Conservation (phyloP, 1,140 invertebrate genomes). For the Calephelis nemesis region DNA sequence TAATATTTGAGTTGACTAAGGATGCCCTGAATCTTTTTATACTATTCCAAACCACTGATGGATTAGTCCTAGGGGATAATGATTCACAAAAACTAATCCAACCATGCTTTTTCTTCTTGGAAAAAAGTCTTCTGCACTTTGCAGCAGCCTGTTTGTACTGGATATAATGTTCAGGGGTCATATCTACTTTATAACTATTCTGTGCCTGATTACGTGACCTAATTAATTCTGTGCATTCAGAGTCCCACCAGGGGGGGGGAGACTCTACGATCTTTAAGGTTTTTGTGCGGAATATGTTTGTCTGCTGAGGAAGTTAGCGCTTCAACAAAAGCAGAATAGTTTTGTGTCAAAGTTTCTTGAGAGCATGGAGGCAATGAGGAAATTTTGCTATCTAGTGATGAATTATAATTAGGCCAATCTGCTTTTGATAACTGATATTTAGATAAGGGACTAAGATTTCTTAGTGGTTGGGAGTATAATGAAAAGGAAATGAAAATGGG, state of each 20-base stretch:
- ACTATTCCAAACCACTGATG: slow-evolving; percentile 34
- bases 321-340: neutral
- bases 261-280: neutral
- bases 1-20: neutral
- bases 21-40: slow-evolving; percentile 30
- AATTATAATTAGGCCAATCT: slow-evolving; percentile 2
- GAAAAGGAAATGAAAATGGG: slow-evolving; percentile 29
- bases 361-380: neutral
- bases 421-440: slow-evolving; percentile 10
- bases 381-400: neutral
- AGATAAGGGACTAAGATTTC: neutral
- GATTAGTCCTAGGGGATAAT: slow-evolving; percentile 11
- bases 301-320: neutral
- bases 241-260: slow-evolving; percentile 10
- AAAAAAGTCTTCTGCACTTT: slow-evolving; percentile 25
- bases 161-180: slow-evolving; percentile 23
- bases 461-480: neutral
- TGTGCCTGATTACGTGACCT: neutral
- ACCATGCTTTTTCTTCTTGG: slow-evolving; percentile 32
- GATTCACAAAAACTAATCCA: slow-evolving; percentile 28
- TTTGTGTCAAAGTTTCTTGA: neutral
- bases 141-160: slow-evolving; percentile 19
- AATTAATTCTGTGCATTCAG: neutral
- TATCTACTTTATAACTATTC: neutral
- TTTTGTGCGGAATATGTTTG: neutral